Evolutionary conservation across 2,888 invertebrate genomes (phyloP).

Genomic region (Arctia plantaginis): DNA sequence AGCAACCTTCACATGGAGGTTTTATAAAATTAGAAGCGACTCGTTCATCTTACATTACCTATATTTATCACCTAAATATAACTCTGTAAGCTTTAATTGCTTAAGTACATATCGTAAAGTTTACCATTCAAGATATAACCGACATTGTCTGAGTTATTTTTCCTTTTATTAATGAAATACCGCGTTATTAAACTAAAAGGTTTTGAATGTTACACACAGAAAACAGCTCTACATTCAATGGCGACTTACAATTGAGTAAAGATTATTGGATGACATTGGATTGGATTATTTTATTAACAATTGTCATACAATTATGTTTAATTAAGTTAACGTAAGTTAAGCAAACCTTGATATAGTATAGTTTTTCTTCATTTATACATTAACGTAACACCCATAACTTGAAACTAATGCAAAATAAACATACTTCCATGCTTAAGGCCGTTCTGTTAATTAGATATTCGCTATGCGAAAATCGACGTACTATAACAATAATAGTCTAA

Average conservation of each 20-base stretch:
- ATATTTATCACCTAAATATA: not conserved
- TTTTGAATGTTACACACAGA: no score
- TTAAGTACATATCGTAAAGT: no score
- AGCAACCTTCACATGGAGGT: not conserved
- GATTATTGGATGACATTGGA: not conserved
- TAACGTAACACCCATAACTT: no score
- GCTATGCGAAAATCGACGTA: slow-evolving; percentile 44
- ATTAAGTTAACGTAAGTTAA: not conserved
- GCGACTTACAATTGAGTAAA: not conserved
- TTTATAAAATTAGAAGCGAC: not conserved
- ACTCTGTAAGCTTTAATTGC: not conserved
- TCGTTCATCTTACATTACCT: not conserved
- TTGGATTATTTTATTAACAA: no score
- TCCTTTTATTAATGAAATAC: no score
- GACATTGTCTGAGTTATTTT: no score
- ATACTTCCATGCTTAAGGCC: not conserved
- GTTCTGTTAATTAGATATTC: slow-evolving; percentile 29
- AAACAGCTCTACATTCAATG: not conserved
- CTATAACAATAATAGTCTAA: slow-evolving; percentile 44
- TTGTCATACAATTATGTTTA: no score
- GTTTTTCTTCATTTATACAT: not conserved
- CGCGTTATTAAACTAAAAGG: no score
- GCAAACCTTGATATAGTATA: no score
- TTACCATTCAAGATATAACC: no score
- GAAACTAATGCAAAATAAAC: not conserved